Evolutionary conservation across 2,113 vertebrate species (phyloP), one percentile per base, ranked within the genome.

Genomic region (Helogale parvula): DNA sequence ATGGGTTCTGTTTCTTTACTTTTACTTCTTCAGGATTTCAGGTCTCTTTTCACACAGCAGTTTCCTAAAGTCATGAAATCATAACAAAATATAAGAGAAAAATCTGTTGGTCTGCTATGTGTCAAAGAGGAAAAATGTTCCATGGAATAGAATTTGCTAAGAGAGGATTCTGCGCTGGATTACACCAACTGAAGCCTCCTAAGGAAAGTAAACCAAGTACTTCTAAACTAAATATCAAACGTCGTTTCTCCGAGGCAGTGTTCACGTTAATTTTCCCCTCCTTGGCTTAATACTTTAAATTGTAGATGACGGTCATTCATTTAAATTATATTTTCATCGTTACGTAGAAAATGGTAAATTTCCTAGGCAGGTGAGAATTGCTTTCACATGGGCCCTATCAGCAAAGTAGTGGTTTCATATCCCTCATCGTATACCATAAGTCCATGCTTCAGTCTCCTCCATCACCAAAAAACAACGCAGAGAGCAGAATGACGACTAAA

Each of bases 291-390:
- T 76, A 63, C 88, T 38, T 90, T 93, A 17, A 68, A 90, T 33
- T 38, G n/a, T 77, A 92, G 15, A 50, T 41, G 52, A 77, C 23
- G 63, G 47, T 9, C 74, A 90, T 83, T 85, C 50, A 50, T 74
- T 66, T 57, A 89, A 92, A 45, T 68, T 68, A 12, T 87, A 94
- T 50, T 66, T 98, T 85, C 90, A 68, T 12, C 80, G 19, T 25
- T 57, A 45, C 35, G 31, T 16, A 60, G 88, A 76, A 92, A 80
- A 50, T 31, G 63, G 54, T 65, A 12, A 72, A 52, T 27, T 79
- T 74, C 52, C 50, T 71, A 41, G 50, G 41, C 4, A 52, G 19
- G 3, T 7, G 3, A 27, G n/a, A 47, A 25, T 25, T 83, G 1
- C 50, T 87, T 85, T 68, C 7, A 12, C 17, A 17, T n/a, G 52